A percentile compares a stretch with the other conserved stretches of the same genome.
Conservation (phyloP, 2,888 invertebrate species). For the Prosopocoilus inquinatus region DNA sequence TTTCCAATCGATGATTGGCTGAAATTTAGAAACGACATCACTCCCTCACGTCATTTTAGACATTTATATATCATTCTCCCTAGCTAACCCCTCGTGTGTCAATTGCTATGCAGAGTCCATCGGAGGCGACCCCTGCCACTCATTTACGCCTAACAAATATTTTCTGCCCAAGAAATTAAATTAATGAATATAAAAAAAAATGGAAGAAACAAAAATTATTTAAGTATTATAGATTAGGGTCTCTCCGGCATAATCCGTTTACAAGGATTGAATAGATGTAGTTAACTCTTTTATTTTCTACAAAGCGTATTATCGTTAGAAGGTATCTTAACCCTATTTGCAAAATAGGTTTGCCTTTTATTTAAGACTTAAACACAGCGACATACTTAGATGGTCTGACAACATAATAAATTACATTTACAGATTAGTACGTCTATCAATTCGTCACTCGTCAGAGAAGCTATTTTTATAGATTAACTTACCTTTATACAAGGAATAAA, state of each 20-base stretch:
- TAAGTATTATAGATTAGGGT: no score
- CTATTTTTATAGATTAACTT: no score
- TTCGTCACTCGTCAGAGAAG: conserved; percentile 33
- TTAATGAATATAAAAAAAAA: background rate
- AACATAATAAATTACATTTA: conserved; percentile 49
- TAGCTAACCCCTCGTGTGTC: conserved; percentile 24
- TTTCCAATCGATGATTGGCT: conserved; percentile 41
- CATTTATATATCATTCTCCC: conserved; percentile 34
- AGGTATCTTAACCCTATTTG: no score
- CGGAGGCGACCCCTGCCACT: conserved; percentile 23
- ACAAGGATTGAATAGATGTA: no score
- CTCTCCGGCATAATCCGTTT: no score
- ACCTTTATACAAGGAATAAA: no score
- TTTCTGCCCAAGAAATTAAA: background rate
- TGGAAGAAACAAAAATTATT: background rate
- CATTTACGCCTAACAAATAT: conserved; percentile 8
- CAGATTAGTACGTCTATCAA: conserved; percentile 46
- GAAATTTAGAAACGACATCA: conserved; percentile 35
- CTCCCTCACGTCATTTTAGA: conserved; percentile 36
- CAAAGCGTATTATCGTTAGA: no score
- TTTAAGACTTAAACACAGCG: no score
- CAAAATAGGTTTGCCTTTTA: no score
- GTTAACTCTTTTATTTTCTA: no score
- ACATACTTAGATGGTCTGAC: conserved; percentile 31
- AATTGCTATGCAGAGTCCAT: conserved; percentile 26